Conservation (phyloP, 2,797 vertebrate genomes). For the Apogon talboti region DNA sequence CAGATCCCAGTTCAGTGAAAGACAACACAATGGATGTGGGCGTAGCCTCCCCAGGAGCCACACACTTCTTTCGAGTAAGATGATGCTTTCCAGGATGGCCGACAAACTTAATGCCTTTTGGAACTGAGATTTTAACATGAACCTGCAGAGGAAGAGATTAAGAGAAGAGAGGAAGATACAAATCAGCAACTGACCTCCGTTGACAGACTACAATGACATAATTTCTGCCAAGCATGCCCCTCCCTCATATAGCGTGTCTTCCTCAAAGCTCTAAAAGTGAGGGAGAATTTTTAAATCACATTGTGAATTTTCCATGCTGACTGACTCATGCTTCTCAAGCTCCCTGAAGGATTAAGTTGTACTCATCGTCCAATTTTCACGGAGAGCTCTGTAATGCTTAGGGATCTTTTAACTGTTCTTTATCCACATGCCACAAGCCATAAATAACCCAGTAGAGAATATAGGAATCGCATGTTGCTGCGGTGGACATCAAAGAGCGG, state of each 20-base stretch:
- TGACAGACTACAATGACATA: constrained; percentile 61
- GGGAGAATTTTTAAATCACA: constrained; percentile 76
- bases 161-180: constrained; percentile 22
- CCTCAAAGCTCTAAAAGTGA: constrained; percentile 71
- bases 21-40: constrained; percentile 90
- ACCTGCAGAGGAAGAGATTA: constrained; percentile 80
- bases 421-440: constrained; percentile 75
- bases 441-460: constrained; percentile 79
- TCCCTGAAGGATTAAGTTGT: constrained; percentile 77
- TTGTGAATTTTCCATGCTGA: constrained; percentile 81
- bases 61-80: constrained; percentile 91
- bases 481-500: constrained; percentile 74
- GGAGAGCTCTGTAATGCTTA: constrained; percentile 64
- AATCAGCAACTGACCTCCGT: constrained; percentile 50
- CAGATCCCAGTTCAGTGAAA: constrained; percentile 89
- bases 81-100: constrained; percentile 92
- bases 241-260: constrained; percentile 74
- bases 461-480: constrained; percentile 79
- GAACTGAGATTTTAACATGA: constrained; percentile 90
- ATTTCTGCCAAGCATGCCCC: constrained; percentile 52
- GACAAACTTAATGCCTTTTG: constrained; percentile 92
- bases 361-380: constrained; percentile 74
- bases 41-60: constrained; percentile 88
- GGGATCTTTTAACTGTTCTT: constrained; percentile 72
- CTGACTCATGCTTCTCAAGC: constrained; percentile 78